phyloP scores from a whole-genome alignment of 2,888 invertebrate genomes.

The Carterocephalus palaemon region DNA sequence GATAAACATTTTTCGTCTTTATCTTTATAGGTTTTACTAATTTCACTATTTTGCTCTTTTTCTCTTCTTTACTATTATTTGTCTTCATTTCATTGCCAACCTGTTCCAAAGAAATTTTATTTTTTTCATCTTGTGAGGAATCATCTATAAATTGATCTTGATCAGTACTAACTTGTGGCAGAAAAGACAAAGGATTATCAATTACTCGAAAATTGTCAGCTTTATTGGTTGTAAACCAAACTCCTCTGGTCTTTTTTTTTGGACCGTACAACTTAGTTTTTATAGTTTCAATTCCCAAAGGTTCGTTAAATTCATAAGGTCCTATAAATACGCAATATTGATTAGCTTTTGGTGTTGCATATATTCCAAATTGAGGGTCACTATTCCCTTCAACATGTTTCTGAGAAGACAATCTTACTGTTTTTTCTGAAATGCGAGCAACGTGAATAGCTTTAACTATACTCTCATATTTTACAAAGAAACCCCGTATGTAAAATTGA shows the following conservation, averaged over 20 bases:
- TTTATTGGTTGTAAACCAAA: constrained; percentile 65
- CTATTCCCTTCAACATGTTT: constrained; percentile 41
- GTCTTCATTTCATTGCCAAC: neutral
- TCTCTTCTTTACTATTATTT: constrained; percentile 12
- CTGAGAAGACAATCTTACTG: constrained; percentile 66
- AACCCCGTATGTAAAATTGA: constrained; percentile 68
- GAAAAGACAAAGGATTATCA: constrained; percentile 60
- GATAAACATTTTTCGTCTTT: constrained; percentile 57
- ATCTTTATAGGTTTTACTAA: constrained; percentile 63
- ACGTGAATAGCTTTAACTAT: constrained; percentile 69
- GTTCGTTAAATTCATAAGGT: constrained; percentile 61
- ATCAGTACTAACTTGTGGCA: constrained; percentile 37
- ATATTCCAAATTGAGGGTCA: constrained; percentile 63
- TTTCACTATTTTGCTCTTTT: constrained; percentile 31
- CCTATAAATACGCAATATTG: constrained; percentile 64
- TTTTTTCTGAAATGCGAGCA: constrained; percentile 65
- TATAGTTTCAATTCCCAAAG: constrained; percentile 63
- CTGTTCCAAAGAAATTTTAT: constrained; percentile 9
- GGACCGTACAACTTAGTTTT: constrained; percentile 39
- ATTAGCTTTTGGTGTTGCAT: constrained; percentile 57
- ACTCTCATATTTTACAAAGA: constrained; percentile 75
- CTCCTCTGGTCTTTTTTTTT: constrained; percentile 54
- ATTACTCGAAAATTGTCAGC: constrained; percentile 60
- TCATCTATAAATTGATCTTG: constrained; percentile 30
- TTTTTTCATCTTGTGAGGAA: constrained; percentile 32